These are phyloP conservation scores for Aspiorhynchus laticeps DNA, from an alignment of 2,113 vertebrate genomes.

Conservation along the genomic window DNA sequence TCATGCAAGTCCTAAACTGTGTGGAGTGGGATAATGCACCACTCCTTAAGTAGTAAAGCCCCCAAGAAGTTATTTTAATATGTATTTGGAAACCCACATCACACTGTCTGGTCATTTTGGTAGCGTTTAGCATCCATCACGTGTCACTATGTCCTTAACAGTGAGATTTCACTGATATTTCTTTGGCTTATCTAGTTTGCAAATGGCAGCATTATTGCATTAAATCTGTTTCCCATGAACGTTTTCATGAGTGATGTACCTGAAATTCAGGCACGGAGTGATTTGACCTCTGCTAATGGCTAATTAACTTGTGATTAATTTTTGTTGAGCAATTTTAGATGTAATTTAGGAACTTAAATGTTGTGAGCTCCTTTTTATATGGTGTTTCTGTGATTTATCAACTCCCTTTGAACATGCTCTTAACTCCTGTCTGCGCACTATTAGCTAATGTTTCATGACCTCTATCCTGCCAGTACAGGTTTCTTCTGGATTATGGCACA, in stretches of 20 bases:
- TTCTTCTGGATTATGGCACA: neutral
- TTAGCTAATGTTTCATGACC: neutral
- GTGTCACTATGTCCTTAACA: neutral
- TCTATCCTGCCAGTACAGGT: neutral
- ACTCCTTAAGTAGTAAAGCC: neutral
- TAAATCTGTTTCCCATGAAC: neutral
- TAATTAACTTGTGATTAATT: neutral
- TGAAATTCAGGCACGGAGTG: neutral
- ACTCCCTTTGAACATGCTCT: neutral
- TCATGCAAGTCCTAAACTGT: neutral
- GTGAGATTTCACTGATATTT: neutral
- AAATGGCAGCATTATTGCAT: neutral
- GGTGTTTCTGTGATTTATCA: neutral
- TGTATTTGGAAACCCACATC: neutral
- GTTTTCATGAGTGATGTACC: neutral
- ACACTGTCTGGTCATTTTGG: neutral
- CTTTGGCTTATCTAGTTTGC: neutral
- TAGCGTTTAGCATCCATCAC: neutral
- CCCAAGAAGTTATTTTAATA: neutral
- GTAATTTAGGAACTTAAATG: neutral
- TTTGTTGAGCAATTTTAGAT: neutral
- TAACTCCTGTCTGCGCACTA: neutral
- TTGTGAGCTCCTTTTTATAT: neutral
- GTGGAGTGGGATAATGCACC: neutral
- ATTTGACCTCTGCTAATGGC: slow-evolving; percentile 6